These are phyloP conservation scores for Eupithecia inturbata DNA, from an alignment of 2,888 invertebrate species.

Conservation along the genomic window DNA sequence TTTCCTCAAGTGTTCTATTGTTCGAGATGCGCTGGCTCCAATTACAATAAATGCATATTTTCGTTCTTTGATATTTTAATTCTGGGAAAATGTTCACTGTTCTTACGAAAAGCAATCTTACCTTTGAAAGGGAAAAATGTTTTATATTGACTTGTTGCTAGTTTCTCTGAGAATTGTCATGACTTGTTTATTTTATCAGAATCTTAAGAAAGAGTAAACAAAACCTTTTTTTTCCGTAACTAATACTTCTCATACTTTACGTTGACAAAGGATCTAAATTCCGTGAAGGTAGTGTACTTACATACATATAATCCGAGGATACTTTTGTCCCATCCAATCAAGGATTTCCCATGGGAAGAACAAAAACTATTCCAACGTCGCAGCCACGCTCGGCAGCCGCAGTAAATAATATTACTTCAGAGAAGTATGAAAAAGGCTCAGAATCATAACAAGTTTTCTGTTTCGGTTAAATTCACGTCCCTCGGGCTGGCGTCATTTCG, in stretches of 20 bases:
- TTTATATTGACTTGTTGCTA: neutral
- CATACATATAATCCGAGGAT: conserved; percentile 24
- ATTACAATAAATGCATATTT: conserved; percentile 29
- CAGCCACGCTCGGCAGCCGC: conserved; percentile 27
- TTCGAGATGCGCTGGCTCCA: conserved; percentile 24
- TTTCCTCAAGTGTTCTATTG: conserved; percentile 31
- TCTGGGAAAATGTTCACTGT: conserved; percentile 2
- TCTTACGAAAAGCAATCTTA: conserved; percentile 10
- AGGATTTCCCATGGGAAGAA: conserved; percentile 31
- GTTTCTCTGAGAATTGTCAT: neutral
- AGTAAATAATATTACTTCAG: conserved; percentile 36
- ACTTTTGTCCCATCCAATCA: conserved; percentile 37
- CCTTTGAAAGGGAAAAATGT: conserved; percentile 1
- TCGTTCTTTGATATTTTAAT: conserved; percentile 22
- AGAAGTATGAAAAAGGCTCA: conserved; percentile 28
- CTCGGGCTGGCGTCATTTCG: conserved; percentile 51
- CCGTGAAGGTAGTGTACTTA: conserved; percentile 25
- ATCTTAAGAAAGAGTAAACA: conserved; percentile 2
- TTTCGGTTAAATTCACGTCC: conserved; percentile 40
- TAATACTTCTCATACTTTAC: conserved; percentile 8
- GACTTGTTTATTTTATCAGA: neutral
- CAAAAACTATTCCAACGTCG: conserved; percentile 31
- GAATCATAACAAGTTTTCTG: conserved; percentile 44
- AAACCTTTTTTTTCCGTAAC: conserved; percentile 4
- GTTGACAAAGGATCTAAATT: conserved; percentile 22